Evolutionary conservation across 2,113 vertebrate species (phyloP).

Genomic region (Lipotes vexillifer): DNA sequence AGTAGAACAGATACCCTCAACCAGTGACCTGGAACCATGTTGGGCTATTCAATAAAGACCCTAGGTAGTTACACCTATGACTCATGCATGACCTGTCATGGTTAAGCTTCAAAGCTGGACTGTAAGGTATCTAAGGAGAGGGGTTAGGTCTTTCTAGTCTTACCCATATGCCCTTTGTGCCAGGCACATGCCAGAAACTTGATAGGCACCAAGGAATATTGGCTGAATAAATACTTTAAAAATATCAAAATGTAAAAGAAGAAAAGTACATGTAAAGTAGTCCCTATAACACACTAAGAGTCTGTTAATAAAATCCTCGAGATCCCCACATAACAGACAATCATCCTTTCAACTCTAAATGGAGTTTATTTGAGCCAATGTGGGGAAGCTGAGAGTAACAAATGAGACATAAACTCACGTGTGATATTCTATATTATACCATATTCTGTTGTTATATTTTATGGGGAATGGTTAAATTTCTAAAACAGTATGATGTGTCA

Average conservation of each 20-base stretch:
- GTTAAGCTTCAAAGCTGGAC: background rate
- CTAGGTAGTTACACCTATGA: background rate
- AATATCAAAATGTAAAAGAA: background rate
- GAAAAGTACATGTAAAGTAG: background rate
- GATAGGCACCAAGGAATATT: background rate
- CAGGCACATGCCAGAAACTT: background rate
- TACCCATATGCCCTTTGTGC: background rate
- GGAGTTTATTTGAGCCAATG: background rate
- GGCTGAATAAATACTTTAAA: background rate
- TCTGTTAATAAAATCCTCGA: background rate
- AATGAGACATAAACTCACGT: background rate
- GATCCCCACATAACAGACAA: background rate
- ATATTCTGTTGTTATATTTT: background rate
- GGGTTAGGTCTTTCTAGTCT: background rate
- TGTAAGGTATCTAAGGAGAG: background rate
- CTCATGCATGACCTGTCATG: accelerated
- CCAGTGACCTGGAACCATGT: background rate
- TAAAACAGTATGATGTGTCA: background rate
- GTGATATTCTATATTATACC: background rate
- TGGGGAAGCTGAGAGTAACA: background rate
- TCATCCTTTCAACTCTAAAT: background rate
- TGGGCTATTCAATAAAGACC: background rate
- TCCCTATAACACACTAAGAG: background rate
- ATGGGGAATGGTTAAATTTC: background rate
- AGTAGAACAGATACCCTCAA: background rate